Evolutionary conservation across 2,797 vertebrate species (phyloP).

Genomic region (Loriculus beryllinus): DNA sequence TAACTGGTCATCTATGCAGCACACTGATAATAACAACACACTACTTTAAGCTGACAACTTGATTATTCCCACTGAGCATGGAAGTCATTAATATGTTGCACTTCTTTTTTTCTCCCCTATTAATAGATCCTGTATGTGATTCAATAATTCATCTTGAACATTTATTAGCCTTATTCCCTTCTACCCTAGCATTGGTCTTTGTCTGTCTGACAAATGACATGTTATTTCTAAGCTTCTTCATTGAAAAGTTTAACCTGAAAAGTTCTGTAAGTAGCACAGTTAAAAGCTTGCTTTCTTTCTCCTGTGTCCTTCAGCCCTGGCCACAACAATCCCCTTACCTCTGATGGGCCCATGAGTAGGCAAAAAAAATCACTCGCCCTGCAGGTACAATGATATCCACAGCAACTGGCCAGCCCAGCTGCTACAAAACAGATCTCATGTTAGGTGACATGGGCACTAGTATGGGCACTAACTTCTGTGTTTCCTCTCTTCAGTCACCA

Average conservation of each 20-base stretch:
- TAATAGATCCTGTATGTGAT: constrained; percentile 13
- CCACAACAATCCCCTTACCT: not conserved
- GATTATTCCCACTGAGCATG: constrained; percentile 25
- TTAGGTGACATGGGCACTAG: not conserved
- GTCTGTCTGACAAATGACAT: constrained; percentile 14
- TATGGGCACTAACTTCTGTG: not conserved
- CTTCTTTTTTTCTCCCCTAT: constrained; percentile 33
- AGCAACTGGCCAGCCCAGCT: not conserved
- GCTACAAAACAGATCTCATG: not conserved
- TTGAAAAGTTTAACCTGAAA: not conserved
- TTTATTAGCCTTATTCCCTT: constrained; percentile 12
- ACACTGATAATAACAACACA: constrained; percentile 9
- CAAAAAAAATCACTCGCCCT: not conserved
- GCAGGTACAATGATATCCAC: not conserved
- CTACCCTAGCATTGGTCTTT: not conserved
- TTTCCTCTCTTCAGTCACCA: not conserved
- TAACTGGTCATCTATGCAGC: not conserved
- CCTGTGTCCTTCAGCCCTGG: not conserved
- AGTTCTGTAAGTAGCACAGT: not conserved
- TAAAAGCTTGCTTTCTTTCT: not conserved
- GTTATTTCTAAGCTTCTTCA: constrained; percentile 10
- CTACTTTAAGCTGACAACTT: constrained; percentile 23
- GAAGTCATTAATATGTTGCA: not conserved
- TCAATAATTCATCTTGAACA: not conserved
- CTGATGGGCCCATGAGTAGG: not conserved